phyloP scores from a whole-genome alignment of 2,797 vertebrate species.

The Lagorchestes hirsutus region DNA sequence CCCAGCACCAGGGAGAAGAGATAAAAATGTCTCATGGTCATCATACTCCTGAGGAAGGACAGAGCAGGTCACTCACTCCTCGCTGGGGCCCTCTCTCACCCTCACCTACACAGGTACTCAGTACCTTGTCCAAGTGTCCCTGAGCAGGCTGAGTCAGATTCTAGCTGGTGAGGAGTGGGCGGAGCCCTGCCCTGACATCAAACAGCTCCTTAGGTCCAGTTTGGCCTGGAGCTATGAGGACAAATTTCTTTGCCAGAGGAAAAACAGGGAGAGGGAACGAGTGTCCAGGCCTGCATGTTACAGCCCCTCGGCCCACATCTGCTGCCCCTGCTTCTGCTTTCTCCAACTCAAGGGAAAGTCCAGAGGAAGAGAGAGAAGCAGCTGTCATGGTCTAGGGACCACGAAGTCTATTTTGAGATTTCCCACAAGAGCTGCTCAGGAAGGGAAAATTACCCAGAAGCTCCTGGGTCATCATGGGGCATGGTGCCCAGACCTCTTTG shows the following conservation, averaged over 20 bases:
- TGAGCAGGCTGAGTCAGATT: neutral
- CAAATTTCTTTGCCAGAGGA: neutral
- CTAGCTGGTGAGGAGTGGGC: neutral
- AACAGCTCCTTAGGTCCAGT: neutral
- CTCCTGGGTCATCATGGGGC: neutral
- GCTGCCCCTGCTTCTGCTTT: conserved; percentile 69
- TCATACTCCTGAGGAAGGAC: conserved; percentile 56
- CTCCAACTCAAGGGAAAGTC: conserved; percentile 67
- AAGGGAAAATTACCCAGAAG: neutral
- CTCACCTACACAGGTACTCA: neutral
- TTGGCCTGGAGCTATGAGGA: neutral
- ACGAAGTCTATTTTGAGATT: conserved; percentile 56
- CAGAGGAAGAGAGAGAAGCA: conserved; percentile 59
- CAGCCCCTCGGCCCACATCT: neutral
- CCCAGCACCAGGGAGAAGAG: conserved; percentile 85
- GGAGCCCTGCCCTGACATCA: neutral
- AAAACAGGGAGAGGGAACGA: neutral
- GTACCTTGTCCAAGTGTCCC: neutral
- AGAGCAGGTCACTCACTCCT: neutral
- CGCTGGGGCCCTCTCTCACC: neutral
- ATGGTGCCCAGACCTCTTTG: neutral
- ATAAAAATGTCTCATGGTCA: conserved; percentile 85
- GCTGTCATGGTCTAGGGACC: conserved; percentile 60
- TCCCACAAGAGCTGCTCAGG: neutral
- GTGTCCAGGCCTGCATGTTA: neutral